Percentiles rank a stretch among this genome's conserved stretches.
These are phyloP conservation scores for Cotesia vestalis DNA, from an alignment of 1,140 invertebrate species.

Conservation along the genomic window DNA sequence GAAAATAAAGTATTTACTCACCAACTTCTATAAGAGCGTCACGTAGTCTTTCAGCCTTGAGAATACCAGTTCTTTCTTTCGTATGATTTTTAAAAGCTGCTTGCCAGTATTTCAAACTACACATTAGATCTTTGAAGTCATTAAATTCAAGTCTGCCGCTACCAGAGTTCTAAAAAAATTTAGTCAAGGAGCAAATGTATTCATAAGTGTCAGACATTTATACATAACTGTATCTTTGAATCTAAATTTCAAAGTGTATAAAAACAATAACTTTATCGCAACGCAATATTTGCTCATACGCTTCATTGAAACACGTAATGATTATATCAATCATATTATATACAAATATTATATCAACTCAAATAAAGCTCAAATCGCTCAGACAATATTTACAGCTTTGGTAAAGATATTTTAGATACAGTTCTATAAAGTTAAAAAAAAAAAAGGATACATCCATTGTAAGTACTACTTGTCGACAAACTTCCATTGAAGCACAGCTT, in stretches of 20 bases:
- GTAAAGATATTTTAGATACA: constrained; percentile 21
- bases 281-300: too few relatives aligned
- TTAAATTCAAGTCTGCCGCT: constrained; percentile 83
- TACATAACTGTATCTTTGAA: too few relatives aligned
- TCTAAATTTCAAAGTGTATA: too few relatives aligned
- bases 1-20: constrained; percentile 50
- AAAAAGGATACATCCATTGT: constrained; percentile 83
- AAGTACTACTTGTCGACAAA: constrained; percentile 88
- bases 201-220: neutral
- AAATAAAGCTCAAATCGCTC: too few relatives aligned
- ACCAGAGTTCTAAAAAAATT: constrained; percentile 73
- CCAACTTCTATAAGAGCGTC: constrained; percentile 87
- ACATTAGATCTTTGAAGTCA: constrained; percentile 93
- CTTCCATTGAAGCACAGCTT: constrained; percentile 91
- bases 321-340: too few relatives aligned
- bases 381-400: neutral
- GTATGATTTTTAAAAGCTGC: constrained; percentile 90
- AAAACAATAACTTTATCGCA: too few relatives aligned
- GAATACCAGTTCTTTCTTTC: constrained; percentile 88
- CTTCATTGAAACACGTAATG: too few relatives aligned
- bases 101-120: constrained; percentile 91
- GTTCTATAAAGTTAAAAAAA: too few relatives aligned
- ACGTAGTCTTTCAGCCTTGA: constrained; percentile 85
- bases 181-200: constrained; percentile 53
- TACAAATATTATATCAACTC: too few relatives aligned